Evolutionary conservation across 2,888 invertebrate genomes (phyloP).

Genomic region (Cataglyphis livida): DNA sequence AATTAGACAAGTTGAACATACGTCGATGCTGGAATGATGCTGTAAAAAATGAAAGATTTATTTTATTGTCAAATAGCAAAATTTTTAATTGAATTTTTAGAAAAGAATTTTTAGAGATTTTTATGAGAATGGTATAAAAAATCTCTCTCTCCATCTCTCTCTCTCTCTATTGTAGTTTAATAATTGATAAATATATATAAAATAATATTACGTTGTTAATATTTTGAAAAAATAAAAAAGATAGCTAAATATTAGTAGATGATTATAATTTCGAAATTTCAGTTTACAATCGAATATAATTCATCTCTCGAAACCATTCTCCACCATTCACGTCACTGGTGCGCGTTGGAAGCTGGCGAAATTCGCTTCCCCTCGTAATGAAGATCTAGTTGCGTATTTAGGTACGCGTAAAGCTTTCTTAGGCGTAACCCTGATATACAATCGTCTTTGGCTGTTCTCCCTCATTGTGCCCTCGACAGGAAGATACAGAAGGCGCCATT

Average conservation of each 20-base stretch:
- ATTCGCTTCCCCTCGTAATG: slow-evolving; percentile 67
- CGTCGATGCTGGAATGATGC: slow-evolving; percentile 61
- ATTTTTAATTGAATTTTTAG: slow-evolving; percentile 12
- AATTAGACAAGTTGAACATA: slow-evolving; percentile 78
- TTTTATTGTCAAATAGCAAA: slow-evolving; percentile 12
- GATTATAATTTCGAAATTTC: neutral
- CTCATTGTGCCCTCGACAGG: slow-evolving; percentile 39
- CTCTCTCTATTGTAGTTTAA: neutral
- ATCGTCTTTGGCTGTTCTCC: slow-evolving; percentile 40
- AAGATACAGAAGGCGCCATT: slow-evolving; percentile 2
- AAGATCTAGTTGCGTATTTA: slow-evolving; percentile 80
- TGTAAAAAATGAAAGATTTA: slow-evolving; percentile 46
- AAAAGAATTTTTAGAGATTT: no score
- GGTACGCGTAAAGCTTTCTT: slow-evolving; percentile 75
- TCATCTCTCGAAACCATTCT: slow-evolving; percentile 70
- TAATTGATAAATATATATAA: neutral
- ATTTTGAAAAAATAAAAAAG: neutral
- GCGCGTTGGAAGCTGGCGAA: slow-evolving; percentile 52
- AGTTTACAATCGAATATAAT: slow-evolving; percentile 75
- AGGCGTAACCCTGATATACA: slow-evolving; percentile 76
- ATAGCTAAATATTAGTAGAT: neutral
- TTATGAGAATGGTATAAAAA: neutral
- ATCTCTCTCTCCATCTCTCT: no score
- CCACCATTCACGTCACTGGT: slow-evolving; percentile 70
- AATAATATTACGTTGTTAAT: neutral